phyloP scores from a whole-genome alignment of 2,888 invertebrate species.

The Liodrosophila aerea region DNA sequence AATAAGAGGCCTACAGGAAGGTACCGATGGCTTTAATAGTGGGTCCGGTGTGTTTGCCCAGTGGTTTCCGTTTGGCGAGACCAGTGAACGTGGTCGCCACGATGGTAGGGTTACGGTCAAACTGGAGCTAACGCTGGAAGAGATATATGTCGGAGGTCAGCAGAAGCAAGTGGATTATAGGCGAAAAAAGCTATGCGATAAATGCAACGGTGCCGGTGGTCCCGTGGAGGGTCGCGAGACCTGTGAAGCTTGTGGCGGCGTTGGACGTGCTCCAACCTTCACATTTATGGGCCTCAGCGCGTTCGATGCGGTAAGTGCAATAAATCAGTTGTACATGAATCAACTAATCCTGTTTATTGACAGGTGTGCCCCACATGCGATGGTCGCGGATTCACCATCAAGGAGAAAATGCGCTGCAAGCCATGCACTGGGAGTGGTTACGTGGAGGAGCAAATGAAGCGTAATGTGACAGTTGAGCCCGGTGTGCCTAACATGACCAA shows the following conservation, averaged over 20 bases:
- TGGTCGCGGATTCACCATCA: conserved; percentile 88
- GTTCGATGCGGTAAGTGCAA: conserved; percentile 85
- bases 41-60: conserved; percentile 87
- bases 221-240: conserved; percentile 60
- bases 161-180: conserved; percentile 82
- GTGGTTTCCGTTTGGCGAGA: conserved; percentile 85
- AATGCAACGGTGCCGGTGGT: conserved; percentile 80
- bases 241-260: conserved; percentile 73
- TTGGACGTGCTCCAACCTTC: conserved; percentile 80
- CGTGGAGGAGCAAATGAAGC: conserved; percentile 90
- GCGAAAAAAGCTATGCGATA: conserved; percentile 73
- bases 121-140: conserved; percentile 93
- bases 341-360: not conserved
- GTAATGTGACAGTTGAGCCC: conserved; percentile 94
- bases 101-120: conserved; percentile 90
- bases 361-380: conserved; percentile 85
- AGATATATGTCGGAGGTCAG: conserved; percentile 94
- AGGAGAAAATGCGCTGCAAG: conserved; percentile 92
- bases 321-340: not conserved
- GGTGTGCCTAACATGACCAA: conserved; percentile 94
- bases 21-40: conserved; percentile 82
- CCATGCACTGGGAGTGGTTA: conserved; percentile 93
- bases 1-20: conserved; percentile 93
- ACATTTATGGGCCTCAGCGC: conserved; percentile 82
- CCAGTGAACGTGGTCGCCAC: conserved; percentile 84